A percentile compares a stretch with the other conserved stretches of the same genome.
phyloP scores from a whole-genome alignment of 2,888 invertebrate genomes.

The Patella depressa region DNA sequence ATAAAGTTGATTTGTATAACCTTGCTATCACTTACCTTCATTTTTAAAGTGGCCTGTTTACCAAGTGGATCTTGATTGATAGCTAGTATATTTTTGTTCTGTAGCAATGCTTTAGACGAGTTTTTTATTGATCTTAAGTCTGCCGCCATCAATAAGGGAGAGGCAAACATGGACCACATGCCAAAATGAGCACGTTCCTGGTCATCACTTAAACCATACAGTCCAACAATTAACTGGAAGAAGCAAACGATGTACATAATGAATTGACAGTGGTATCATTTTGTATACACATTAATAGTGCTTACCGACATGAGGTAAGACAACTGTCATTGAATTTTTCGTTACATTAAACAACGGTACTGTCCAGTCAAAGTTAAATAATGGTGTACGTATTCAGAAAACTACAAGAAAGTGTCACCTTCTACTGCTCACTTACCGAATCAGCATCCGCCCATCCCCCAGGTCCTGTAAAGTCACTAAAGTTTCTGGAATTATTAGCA shows the following conservation, averaged over 20 bases:
- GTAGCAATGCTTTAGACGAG: conserved; percentile 90
- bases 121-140: conserved; percentile 89
- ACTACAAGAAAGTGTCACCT: too few species aligned
- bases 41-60: conserved; percentile 86
- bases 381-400: too few species aligned
- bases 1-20: too few species aligned
- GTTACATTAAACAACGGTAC: too few species aligned
- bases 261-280: too few species aligned
- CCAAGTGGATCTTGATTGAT: conserved; percentile 94
- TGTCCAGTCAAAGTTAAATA: too few species aligned
- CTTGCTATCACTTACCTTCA: conserved; percentile 32
- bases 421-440: conserved; percentile 78
- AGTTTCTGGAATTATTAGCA: conserved; percentile 90
- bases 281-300: too few species aligned
- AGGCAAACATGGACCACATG: conserved; percentile 93
- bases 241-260: not conserved
- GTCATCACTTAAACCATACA: conserved; percentile 92
- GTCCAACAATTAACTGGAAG: conserved; percentile 88
- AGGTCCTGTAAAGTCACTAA: conserved; percentile 91
- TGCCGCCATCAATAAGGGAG: conserved; percentile 94
- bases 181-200: conserved; percentile 96
- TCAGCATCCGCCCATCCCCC: conserved; percentile 98
- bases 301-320: too few species aligned
- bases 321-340: too few species aligned
- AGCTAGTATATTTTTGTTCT: conserved; percentile 90